Conservation (phyloP, 92 coral and sea anemone species). For the Montipora capitata region DNA sequence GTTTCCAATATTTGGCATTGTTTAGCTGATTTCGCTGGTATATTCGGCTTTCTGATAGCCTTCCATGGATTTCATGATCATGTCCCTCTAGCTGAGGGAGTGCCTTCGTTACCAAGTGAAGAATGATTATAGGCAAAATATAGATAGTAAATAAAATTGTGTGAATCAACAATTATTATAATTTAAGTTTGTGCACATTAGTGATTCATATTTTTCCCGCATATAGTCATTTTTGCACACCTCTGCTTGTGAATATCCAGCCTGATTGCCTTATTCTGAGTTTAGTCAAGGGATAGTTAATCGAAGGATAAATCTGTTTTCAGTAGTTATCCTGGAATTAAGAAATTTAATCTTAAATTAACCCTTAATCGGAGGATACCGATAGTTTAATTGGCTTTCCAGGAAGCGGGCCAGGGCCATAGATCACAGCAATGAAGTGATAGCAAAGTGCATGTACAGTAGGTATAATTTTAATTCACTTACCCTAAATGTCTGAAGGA, state of each 20-base stretch:
- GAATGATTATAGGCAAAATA: neutral
- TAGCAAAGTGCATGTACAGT: neutral
- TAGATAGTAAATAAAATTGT: neutral
- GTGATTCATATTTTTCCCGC: too few relatives aligned
- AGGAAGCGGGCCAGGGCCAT: neutral
- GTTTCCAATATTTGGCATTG: conserved; percentile 49
- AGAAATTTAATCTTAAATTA: too few relatives aligned
- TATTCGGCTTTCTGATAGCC: conserved; percentile 44
- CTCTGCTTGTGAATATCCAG: too few relatives aligned
- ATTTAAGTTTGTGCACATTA: neutral
- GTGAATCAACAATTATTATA: neutral
- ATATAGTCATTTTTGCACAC: too few relatives aligned
- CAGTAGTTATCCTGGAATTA: too few relatives aligned
- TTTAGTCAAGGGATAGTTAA: too few relatives aligned
- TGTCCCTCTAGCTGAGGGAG: conserved; percentile 28
- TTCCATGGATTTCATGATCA: conserved; percentile 29
- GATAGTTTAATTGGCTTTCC: neutral
- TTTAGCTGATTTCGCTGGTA: conserved; percentile 43
- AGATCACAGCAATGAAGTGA: neutral
- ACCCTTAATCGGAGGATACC: too few relatives aligned
- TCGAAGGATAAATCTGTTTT: too few relatives aligned
- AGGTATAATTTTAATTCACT: neutral
- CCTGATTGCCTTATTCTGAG: too few relatives aligned
- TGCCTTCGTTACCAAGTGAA: conserved; percentile 9
- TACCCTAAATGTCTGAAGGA: too few relatives aligned